These are phyloP conservation scores for Gambusia yucatana DNA, from an alignment of 2,797 vertebrate genomes.

Conservation along the genomic window DNA sequence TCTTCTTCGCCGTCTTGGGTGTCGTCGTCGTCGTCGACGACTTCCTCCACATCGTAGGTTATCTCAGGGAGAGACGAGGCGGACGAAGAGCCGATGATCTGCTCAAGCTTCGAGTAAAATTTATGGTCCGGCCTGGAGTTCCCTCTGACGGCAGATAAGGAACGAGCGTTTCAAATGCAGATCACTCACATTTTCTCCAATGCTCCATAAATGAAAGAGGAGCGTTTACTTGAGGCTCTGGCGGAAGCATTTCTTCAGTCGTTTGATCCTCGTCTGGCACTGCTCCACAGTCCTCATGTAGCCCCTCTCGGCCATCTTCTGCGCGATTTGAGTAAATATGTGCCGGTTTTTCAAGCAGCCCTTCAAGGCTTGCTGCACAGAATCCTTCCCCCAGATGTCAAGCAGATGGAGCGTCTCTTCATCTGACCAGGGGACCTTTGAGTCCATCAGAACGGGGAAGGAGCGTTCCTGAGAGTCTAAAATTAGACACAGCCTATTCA, in stretches of 20 bases:
- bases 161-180: not conserved
- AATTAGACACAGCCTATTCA: not conserved
- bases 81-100: conserved; percentile 55
- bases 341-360: conserved; percentile 79
- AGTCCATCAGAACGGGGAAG: conserved; percentile 53
- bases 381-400: conserved; percentile 81
- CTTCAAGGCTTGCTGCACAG: conserved; percentile 73
- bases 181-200: not conserved
- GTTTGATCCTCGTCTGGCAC: conserved; percentile 81
- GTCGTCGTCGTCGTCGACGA: conserved; percentile 58
- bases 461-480: conserved; percentile 69
- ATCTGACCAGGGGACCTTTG: conserved; percentile 79
- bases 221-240: conserved; percentile 53
- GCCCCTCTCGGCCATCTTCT: conserved; percentile 75
- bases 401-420: conserved; percentile 79
- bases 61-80: conserved; percentile 56
- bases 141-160: conserved; percentile 45
- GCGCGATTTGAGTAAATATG: conserved; percentile 79
- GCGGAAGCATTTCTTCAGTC: conserved; percentile 77
- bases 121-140: conserved; percentile 70
- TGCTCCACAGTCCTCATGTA: conserved; percentile 77
- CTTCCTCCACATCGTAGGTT: conserved; percentile 64
- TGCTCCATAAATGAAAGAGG: not conserved
- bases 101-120: conserved; percentile 70
- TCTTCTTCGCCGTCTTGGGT: conserved; percentile 63